phyloP scores from a whole-genome alignment of 1,140 invertebrate genomes.

The Macrobrachium rosenbergii region DNA sequence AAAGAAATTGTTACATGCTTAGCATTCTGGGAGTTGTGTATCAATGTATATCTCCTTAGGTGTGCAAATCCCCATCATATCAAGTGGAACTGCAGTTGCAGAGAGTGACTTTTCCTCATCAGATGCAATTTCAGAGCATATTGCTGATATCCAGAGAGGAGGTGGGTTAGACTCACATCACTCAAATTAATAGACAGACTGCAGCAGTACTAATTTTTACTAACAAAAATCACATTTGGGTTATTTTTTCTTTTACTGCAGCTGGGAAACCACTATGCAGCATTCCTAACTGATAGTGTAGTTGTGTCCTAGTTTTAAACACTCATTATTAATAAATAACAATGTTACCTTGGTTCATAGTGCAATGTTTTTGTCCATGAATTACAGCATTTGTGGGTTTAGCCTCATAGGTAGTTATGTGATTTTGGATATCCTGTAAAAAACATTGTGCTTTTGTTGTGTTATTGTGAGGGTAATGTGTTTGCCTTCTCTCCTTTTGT shows the following conservation, averaged over 20 bases:
- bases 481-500: no score
- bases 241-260: not conserved
- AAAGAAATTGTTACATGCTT: not conserved
- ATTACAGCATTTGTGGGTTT: no score
- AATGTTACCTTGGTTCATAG: no score
- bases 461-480: no score
- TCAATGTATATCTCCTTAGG: constrained; percentile 30
- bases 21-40: not conserved
- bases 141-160: not conserved
- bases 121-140: constrained; percentile 15
- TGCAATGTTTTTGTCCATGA: no score
- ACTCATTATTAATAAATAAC: no score
- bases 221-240: constrained; percentile 1
- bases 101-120: constrained; percentile 16
- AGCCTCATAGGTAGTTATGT: no score
- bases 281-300: no score
- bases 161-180: not conserved
- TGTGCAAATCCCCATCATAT: constrained; percentile 16
- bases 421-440: no score
- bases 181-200: not conserved
- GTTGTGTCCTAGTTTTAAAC: no score
- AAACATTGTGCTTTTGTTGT: no score
- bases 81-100: constrained; percentile 7
- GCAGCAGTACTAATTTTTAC: not conserved
- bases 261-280: no score